Base-by-base conservation (phyloP, 2,797 vertebrate species). In the Astyanax mexicanus region DNA sequence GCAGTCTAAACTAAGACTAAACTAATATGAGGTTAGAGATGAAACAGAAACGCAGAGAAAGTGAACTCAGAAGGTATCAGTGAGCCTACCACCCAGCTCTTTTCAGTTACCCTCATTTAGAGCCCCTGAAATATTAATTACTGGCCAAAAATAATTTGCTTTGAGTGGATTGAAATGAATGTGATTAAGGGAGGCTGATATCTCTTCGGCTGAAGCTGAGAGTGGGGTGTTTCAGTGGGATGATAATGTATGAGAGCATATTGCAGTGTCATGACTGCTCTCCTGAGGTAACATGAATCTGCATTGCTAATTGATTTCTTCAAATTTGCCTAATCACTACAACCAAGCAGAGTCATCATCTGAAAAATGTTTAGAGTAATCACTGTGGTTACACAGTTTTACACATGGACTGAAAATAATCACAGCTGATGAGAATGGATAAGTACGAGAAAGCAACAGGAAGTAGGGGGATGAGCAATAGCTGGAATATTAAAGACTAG, bases 1-100 rank as follows among this genome's bases (percentile, higher is more conserved):
- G 44, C 58, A 40, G 57, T 32, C 29, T 32, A 2, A 32, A 32
- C 29, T 45, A 17, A 17, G 40, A 15, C 40, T 40, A 11, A 62
- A 42, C n/a, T 29, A 23, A 32, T 66, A 38, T 57, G 7, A 57
- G 1, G 17, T 58, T 65, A 19, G 60, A 65, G 44, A 54, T 54
- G 45, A 78, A 51, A 49, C 62, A 68, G 40, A 69, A 55, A 37
- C 7, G 38, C 38, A 35, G 19, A 8, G 9, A 61, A 52, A 17
- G 8, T 32, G 49, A 54, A 25, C 12, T 72, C 51, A 66, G 25
- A 10, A 60, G 3, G 25, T 19, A 72, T 61, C 52, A 55, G 51
- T 35, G 68, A 51, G 57, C 57, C 57, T 60, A 37, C 35, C 58
- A 68, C 49, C 66, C 37, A 68, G 42, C 76, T 73, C 64, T 69